These are phyloP conservation scores for Solea senegalensis DNA, from an alignment of 2,113 vertebrate species.

Conservation along the genomic window DNA sequence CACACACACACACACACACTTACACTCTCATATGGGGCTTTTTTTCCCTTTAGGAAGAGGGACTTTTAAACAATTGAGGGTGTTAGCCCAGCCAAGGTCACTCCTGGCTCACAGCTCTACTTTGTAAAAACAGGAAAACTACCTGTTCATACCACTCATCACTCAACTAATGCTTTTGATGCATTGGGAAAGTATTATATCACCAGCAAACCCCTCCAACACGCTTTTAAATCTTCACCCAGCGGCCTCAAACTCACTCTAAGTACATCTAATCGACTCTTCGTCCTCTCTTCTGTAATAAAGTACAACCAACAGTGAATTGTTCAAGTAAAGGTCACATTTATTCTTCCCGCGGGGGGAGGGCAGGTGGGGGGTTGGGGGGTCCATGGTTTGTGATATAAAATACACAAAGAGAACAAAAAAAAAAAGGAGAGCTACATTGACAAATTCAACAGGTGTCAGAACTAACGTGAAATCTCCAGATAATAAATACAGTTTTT, in stretches of 20 bases:
- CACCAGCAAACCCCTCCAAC: neutral
- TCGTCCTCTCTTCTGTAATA: neutral
- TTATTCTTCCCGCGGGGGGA: constrained; percentile 73
- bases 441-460: constrained; percentile 62
- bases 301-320: constrained; percentile 20
- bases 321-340: constrained; percentile 63
- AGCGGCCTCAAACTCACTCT: constrained; percentile 1
- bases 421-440: constrained; percentile 31
- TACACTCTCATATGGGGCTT: neutral
- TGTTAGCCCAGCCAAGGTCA: constrained; percentile 42
- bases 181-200: neutral
- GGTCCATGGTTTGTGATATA: constrained; percentile 57
- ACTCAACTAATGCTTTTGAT: neutral
- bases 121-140: constrained; percentile 42
- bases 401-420: constrained; percentile 62
- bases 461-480: constrained; percentile 27
- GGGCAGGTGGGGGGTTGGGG: constrained; percentile 39
- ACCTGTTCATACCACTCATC: neutral
- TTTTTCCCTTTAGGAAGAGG: constrained; percentile 39
- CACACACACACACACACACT: constrained; percentile 15
- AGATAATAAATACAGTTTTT: constrained; percentile 26
- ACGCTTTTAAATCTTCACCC: too few relatives aligned
- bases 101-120: constrained; percentile 28
- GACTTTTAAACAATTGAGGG: constrained; percentile 53
- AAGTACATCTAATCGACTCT: constrained; percentile 3